A percentile compares a stretch with the other conserved stretches of the same genome.
Conservation (phyloP, 2,888 invertebrate genomes). For the Byasa hedistus region DNA sequence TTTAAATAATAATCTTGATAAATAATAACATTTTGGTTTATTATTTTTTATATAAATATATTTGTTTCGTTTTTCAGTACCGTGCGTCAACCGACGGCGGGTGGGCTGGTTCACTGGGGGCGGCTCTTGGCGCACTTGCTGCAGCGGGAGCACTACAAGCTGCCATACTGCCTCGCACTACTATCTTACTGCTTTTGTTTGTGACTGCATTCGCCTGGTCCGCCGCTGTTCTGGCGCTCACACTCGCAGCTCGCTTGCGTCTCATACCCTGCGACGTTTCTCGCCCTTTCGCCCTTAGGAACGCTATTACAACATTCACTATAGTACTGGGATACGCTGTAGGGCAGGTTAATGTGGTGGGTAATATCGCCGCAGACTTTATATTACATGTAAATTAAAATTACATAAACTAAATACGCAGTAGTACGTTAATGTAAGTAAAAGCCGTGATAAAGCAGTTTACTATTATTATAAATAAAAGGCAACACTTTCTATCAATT, state of each 20-base stretch:
- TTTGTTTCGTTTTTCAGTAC: conserved; percentile 81
- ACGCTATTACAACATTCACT: conserved; percentile 93
- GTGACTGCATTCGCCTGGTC: conserved; percentile 95
- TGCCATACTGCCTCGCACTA: conserved; percentile 89
- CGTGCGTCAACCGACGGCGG: conserved; percentile 92
- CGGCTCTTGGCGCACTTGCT: conserved; percentile 86
- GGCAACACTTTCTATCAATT: too few species aligned
- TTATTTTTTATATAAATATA: too few species aligned
- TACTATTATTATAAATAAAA: too few species aligned
- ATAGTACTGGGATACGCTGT: conserved; percentile 92
- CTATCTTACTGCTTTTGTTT: conserved; percentile 90
- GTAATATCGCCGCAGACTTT: conserved; percentile 52
- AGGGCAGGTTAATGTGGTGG: conserved; percentile 95
- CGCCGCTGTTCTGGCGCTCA: conserved; percentile 89
- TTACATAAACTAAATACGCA: too few species aligned
- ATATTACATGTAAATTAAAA: not conserved
- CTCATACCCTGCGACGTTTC: conserved; percentile 93
- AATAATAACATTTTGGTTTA: too few species aligned
- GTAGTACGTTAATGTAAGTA: too few species aligned
- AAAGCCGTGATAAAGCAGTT: too few species aligned
- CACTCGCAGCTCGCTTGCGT: conserved; percentile 89
- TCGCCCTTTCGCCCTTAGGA: conserved; percentile 88
- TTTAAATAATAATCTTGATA: too few species aligned
- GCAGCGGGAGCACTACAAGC: conserved; percentile 88
- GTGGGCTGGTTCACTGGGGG: conserved; percentile 90